Base-by-base conservation (phyloP, 2,888 invertebrate species). In the Mythimna ferrago region DNA sequence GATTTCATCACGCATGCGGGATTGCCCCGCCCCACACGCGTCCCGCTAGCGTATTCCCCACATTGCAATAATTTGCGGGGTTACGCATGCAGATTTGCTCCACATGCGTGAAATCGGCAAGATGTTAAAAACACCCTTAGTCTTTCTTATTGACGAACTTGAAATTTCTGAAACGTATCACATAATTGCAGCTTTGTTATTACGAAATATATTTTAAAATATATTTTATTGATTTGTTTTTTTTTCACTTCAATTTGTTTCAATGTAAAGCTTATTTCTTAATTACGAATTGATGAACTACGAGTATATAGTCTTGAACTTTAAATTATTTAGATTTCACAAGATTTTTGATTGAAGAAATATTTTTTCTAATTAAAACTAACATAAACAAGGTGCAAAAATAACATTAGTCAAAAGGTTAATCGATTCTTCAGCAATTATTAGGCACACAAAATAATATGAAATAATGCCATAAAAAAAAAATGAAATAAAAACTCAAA, bases 371-470 rank as follows among this genome's bases (percentile, higher is more conserved):
- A 44, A 41, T 51, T 35, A 53, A 60, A 44, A 57, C 16, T 11
- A 60, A 32, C 6, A 9, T 14, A 16, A 41, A 21, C 19, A 19
- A 41, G 1, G 14, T 14, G 14, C 4, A 14, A 14, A 26, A 10
- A 26, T 0, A 51, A 32, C 7, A n/a, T 35, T 44, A 26, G 7
- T 41, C 4, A 64, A 71, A 64, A 76, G 65, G 76, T 75, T 21
- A 71, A 53, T 62, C 7, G 14, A 9, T 75, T 41, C 62, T 61
- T 51, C 16, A 32, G 38, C 35, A 19, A 64, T 64, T 35, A 14
- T n/a, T 51, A 14, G 44, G 44, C 14, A 48, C 48, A 48, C 6
- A 53, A 53, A 26, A 19, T 16, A n/a, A 53, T n/a, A 9, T n/a
- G 19, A 53, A 53, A n/a, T 51, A n/a, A 2, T n/a, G n/a, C n/a